These are phyloP conservation scores for Pygocentrus nattereri DNA, from an alignment of 2,797 vertebrate species.

Conservation along the genomic window DNA sequence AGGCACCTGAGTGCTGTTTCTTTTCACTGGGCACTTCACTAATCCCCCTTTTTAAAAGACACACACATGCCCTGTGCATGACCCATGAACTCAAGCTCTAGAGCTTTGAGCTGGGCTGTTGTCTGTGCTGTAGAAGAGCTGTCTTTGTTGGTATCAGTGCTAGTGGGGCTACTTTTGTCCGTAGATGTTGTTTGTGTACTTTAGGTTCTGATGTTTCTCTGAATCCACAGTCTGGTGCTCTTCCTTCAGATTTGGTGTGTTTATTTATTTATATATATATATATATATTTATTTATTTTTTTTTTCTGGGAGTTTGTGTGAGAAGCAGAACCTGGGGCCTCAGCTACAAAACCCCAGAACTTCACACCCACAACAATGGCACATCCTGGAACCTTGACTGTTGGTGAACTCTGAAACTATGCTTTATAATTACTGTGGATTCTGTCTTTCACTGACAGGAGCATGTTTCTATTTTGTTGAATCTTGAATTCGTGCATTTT, in stretches of 20 bases:
- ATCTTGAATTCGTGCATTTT: not conserved
- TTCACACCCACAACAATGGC: constrained; percentile 1
- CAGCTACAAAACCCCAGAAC: not conserved
- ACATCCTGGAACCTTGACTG: constrained; percentile 25
- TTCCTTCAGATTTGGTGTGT: constrained; percentile 20
- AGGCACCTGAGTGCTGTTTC: constrained; percentile 35
- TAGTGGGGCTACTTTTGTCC: constrained; percentile 34
- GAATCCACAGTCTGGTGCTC: not conserved
- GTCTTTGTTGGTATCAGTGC: constrained; percentile 25
- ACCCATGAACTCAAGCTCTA: constrained; percentile 29
- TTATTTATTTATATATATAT: not conserved
- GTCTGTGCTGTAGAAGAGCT: constrained; percentile 56
- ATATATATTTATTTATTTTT: no score
- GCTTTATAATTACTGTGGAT: not conserved
- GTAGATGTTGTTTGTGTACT: constrained; percentile 8
- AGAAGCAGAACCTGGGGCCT: not conserved
- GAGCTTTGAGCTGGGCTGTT: constrained; percentile 73
- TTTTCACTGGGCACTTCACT: constrained; percentile 25
- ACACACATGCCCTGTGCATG: constrained; percentile 8
- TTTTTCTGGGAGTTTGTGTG: constrained; percentile 34
- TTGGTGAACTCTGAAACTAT: constrained; percentile 65
- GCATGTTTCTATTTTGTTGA: not conserved
- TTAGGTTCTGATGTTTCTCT: constrained; percentile 14
- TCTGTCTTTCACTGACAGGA: constrained; percentile 1
- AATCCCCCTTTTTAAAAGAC: constrained; percentile 3